Base-by-base conservation (phyloP, 2,797 vertebrate genomes). In the Typhlichthys subterraneus region DNA sequence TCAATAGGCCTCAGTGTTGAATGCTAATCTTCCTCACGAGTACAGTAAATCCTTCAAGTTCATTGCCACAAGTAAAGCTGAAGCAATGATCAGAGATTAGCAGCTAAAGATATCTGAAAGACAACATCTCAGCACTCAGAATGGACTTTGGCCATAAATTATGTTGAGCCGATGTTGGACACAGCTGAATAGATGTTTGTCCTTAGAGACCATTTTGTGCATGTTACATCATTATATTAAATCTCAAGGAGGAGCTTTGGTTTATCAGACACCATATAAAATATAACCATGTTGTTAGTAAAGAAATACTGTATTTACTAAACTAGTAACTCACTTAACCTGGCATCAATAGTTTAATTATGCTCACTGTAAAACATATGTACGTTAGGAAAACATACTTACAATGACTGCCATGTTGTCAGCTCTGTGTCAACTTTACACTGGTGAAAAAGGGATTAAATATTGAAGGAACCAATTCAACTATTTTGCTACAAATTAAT, bases 371-470 rank as follows among this genome's bases (percentile, higher is more conserved):
- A 9, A 48, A 51, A 5, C 12, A 51, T 52, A 53, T 45, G 15
- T n/a, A 23, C 3, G 3, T 23, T 23, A 54, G 42, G 17, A 23
- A 46, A 13, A 51, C 31, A 48, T 54, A 90, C 92, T 92, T 57
- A 93, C 92, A 15, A 93, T 88, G 47, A 93, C 91, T 75, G 92
- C 92, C 92, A 93, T 93, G 53, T 70, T 73, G 84, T 76, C 76
- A 69, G 72, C 63, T 55, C 85, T 61, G 54, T 55, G 38, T 72
- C 57, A 73, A 62, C 65, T 70, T 70, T 13, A 15, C 45, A n/a
- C 55, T 48, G 62, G 72, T 11, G 52, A 19, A 31, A 48, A 50
- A 1, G 31, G 49, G 73, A 31, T 73, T 57, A 75, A 61, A 15
- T 8, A 62, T 51, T 19, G 49, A 63, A n/a, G 46, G 12, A 62